A percentile compares a stretch with the other conserved stretches of the same genome.
Conservation (phyloP, 2,797 vertebrate species). For the Sebastes taczanowskii region DNA sequence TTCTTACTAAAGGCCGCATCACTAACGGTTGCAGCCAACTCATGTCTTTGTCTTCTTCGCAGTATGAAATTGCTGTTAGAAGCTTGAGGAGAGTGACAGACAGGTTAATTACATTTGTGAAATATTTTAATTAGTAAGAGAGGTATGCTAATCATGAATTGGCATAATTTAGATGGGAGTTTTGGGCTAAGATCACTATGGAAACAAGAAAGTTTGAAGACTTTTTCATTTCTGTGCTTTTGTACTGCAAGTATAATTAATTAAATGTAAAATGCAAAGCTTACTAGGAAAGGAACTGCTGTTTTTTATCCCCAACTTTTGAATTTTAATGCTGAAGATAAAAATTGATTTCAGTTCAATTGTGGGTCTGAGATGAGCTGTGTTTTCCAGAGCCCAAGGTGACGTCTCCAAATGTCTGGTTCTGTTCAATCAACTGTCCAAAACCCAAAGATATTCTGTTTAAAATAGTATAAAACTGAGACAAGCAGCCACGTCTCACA, state of each 20-base stretch:
- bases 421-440: neutral
- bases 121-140: conserved; percentile 58
- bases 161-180: conserved; percentile 24
- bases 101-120: conserved; percentile 61
- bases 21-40: conserved; percentile 51
- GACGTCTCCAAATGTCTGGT: too few species aligned
- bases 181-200: neutral
- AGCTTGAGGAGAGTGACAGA: conserved; percentile 55
- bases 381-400: too few species aligned
- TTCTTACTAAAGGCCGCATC: conserved; percentile 55
- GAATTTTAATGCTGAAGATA: neutral
- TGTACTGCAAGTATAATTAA: neutral
- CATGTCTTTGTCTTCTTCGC: conserved; percentile 55
- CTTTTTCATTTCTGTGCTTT: neutral
- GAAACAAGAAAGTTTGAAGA: conserved; percentile 6
- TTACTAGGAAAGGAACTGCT: neutral
- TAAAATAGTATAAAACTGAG: neutral
- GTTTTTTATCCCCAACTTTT: neutral
- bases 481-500: too few species aligned
- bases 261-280: neutral
- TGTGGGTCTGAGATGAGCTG: neutral
- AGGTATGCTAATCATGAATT: conserved; percentile 55
- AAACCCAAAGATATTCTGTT: neutral
- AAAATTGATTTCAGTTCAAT: neutral
- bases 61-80: conserved; percentile 51